Evolutionary conservation across 2,113 vertebrate genomes (phyloP).

Genomic region (Trichomycterus rosablanca): DNA sequence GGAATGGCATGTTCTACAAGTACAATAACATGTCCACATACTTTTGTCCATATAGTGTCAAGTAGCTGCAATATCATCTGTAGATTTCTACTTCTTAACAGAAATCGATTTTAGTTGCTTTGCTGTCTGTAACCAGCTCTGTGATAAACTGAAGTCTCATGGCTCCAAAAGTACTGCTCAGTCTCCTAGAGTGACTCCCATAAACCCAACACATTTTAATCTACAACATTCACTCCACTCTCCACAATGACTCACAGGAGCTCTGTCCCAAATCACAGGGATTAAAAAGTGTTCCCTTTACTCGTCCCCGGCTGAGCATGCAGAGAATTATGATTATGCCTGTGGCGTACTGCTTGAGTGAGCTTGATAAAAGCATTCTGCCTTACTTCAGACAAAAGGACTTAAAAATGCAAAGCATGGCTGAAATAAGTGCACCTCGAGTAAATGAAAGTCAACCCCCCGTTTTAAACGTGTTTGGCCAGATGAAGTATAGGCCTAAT

Average conservation of each 20-base stretch:
- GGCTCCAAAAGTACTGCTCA: slow-evolving; percentile 5
- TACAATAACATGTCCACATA: too few species aligned
- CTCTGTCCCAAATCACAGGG: slow-evolving; percentile 27
- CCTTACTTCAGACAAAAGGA: slow-evolving; percentile 15
- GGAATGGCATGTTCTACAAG: too few species aligned
- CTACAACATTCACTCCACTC: slow-evolving; percentile 6
- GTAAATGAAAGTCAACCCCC: slow-evolving; percentile 7
- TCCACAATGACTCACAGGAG: slow-evolving; percentile 16
- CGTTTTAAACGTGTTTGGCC: slow-evolving; percentile 6
- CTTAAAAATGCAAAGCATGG: background rate
- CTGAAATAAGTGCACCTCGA: slow-evolving; percentile 6
- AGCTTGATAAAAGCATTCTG: slow-evolving; percentile 11
- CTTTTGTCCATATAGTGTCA: too few species aligned
- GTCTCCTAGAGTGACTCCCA: background rate
- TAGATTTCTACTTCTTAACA: background rate
- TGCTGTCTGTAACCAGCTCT: slow-evolving; percentile 4
- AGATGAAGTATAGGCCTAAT: slow-evolving; percentile 7
- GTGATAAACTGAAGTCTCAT: slow-evolving; percentile 11
- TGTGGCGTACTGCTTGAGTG: slow-evolving; percentile 8
- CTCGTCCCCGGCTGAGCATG: slow-evolving; percentile 13
- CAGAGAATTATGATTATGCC: slow-evolving; percentile 26
- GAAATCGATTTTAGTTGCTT: background rate
- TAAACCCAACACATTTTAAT: slow-evolving; percentile 23
- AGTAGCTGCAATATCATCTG: background rate
- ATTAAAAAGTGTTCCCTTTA: slow-evolving; percentile 23